Evolutionary conservation across 2,888 invertebrate species (phyloP).

Genomic region (Didymodactylos carnosus): DNA sequence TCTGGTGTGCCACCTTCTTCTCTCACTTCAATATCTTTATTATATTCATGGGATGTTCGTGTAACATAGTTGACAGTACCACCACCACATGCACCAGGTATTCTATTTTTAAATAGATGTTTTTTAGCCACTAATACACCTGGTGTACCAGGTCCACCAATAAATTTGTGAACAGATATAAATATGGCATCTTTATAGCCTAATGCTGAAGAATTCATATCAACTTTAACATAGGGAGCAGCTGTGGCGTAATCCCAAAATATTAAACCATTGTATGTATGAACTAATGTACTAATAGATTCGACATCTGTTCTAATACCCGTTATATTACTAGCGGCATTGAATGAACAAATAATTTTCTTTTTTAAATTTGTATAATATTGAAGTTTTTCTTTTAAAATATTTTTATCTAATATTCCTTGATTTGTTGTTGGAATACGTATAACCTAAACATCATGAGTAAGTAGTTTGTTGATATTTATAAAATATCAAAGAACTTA

Average conservation of each 20-base stretch:
- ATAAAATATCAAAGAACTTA: not conserved
- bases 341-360: slow-evolving; percentile 48
- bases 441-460: not conserved
- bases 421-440: not conserved
- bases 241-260: slow-evolving; percentile 77
- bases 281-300: slow-evolving; percentile 55
- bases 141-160: slow-evolving; percentile 70
- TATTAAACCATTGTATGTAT: slow-evolving; percentile 58
- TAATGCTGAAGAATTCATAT: slow-evolving; percentile 59
- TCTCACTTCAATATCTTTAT: slow-evolving; percentile 20
- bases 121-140: slow-evolving; percentile 49
- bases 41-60: slow-evolving; percentile 15
- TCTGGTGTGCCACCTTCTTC: slow-evolving; percentile 25
- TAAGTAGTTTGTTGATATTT: not conserved
- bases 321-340: slow-evolving; percentile 66
- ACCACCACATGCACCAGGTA: slow-evolving; percentile 38
- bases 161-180: slow-evolving; percentile 70
- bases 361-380: not conserved
- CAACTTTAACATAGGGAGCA: slow-evolving; percentile 53
- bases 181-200: slow-evolving; percentile 67
- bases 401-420: not conserved
- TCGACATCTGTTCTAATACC: slow-evolving; percentile 66
- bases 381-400: slow-evolving; percentile 2
- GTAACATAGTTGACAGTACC: slow-evolving; percentile 42
- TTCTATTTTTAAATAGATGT: slow-evolving; percentile 37